Evolutionary conservation across 1,140 invertebrate species (phyloP), one percentile per base, ranked within the genome.

Genomic region (Ostrea edulis): DNA sequence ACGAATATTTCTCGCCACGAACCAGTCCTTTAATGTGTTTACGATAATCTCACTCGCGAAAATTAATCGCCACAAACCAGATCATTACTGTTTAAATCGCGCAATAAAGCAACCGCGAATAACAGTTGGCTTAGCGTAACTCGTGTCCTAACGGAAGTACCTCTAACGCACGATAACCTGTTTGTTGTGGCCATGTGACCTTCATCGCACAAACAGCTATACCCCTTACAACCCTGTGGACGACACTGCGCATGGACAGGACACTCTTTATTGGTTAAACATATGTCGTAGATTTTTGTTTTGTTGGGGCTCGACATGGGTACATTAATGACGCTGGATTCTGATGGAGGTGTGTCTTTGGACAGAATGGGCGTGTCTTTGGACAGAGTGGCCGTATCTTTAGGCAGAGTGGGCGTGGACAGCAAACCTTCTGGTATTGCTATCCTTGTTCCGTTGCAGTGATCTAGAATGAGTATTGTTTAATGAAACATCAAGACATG

Each of bases 121-220:
- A 44, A 44, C 35, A 44, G 35, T 44, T 44, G 35, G 5, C 5
- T 44, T 44, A 44, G 1, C 1, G 35, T 44, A 44, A 44, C 35
- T 44, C 5, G 5, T 44, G 35, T 44, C 35, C 35, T 2, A 44
- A 44, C 5, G 35, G 1, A 44, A 44, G 35, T 82, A 89, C 88
- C 88, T 89, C 68, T 89, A 4, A 89, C 29, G 68, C 88, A 89
- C 2, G 54, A 71, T 54, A 81, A 51, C 35, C 58, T 68, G 68
- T 85, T 83, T 20, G 83, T 68, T 20, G 85, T 87, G 0, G 86
- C 65, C 51, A 89, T 65, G 54, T 85, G 87, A n/a, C 88, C 88
- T 17, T 87, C 35, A 8, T 85, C 54, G 82, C 88, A 89, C 53
- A 87, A 22, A 82, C 88, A 89, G 4, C 54, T 29, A 25, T 85